phyloP scores from a whole-genome alignment of 2,888 invertebrate species.

The Brenthis ino region DNA sequence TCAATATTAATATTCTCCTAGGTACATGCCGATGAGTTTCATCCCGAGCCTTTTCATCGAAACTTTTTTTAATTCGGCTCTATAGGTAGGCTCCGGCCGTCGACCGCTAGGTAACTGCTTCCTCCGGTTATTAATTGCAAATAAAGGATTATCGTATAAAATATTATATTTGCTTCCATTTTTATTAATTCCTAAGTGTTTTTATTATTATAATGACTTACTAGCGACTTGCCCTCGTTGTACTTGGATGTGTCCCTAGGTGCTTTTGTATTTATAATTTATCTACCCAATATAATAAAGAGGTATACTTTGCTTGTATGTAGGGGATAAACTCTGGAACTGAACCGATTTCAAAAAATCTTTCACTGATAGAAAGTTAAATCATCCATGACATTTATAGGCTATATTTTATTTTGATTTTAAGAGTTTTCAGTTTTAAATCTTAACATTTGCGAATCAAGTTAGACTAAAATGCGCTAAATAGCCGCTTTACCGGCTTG shows the following conservation, averaged over 20 bases:
- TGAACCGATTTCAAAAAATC: no score
- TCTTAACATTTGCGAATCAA: no score
- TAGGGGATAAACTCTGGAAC: no score
- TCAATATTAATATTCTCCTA: slow-evolving; percentile 68
- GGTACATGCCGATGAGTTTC: slow-evolving; percentile 57
- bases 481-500: no score
- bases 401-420: no score
- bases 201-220: neutral
- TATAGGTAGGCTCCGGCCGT: slow-evolving; percentile 40
- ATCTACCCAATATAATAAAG: no score
- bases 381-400: no score
- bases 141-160: slow-evolving; percentile 26
- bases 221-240: neutral
- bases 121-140: slow-evolving; percentile 23
- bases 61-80: slow-evolving; percentile 47
- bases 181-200: slow-evolving; percentile 7
- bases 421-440: no score
- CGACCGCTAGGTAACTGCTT: slow-evolving; percentile 35
- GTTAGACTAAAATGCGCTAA: no score
- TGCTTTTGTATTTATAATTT: no score
- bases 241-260: neutral
- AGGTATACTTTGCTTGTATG: no score
- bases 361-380: no score
- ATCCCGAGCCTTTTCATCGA: slow-evolving; percentile 46
- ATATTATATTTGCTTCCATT: slow-evolving; percentile 7